Conservation (phyloP, 2,113 vertebrate genomes). For the Rhynchopsitta pachyrhyncha region DNA sequence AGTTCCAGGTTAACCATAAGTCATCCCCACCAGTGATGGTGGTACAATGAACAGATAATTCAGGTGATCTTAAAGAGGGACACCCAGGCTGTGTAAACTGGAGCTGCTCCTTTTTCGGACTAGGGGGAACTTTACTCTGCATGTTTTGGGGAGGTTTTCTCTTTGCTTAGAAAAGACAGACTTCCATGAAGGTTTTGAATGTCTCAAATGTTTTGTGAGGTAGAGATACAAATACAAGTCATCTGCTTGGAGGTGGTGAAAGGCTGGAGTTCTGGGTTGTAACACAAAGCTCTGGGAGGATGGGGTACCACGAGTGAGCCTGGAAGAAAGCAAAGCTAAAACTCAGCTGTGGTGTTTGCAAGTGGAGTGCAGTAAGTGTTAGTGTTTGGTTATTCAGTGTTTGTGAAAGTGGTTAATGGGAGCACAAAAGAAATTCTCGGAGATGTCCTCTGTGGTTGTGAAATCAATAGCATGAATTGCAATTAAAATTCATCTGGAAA, state of each 20-base stretch:
- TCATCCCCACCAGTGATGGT: accelerated
- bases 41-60: background rate
- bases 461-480: background rate
- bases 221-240: background rate
- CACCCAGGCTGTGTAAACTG: background rate
- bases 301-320: background rate
- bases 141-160: background rate
- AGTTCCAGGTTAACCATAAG: background rate
- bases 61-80: background rate
- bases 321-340: background rate
- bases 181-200: background rate
- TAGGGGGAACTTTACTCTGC: background rate
- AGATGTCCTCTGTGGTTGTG: background rate
- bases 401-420: background rate
- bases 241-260: background rate
- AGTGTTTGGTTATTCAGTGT: background rate
- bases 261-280: background rate
- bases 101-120: background rate
- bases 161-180: background rate
- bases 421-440: background rate
- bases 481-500: background rate
- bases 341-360: background rate
- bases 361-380: background rate
- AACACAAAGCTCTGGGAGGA: background rate
- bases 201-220: background rate